Percentiles rank a stretch among this genome's conserved stretches.
Evolutionary conservation across 2,113 vertebrate species (phyloP).

Genomic region (Kobus ellipsiprymnus): DNA sequence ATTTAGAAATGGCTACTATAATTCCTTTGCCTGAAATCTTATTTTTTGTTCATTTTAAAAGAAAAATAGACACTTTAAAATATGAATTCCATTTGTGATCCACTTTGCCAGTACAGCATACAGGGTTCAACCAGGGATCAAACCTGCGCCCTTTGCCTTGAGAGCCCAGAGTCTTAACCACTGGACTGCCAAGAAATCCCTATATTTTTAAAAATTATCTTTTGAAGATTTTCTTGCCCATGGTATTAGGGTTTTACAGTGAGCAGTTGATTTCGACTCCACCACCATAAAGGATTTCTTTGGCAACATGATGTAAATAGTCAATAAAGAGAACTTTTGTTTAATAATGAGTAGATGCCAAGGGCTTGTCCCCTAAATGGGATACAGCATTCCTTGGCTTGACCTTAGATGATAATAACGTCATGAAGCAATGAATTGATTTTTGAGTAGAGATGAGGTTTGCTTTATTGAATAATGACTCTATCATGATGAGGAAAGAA

Average conservation of each 20-base stretch:
- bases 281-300: slow-evolving; percentile 45
- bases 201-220: not conserved
- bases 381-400: slow-evolving; percentile 40
- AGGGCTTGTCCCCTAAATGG: not conserved
- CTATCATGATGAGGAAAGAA: not conserved
- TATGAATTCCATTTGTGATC: not conserved
- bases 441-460: slow-evolving; percentile 38
- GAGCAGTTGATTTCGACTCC: not conserved
- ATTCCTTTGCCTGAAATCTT: not conserved
- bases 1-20: slow-evolving; percentile 30
- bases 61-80: slow-evolving; percentile 10
- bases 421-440: slow-evolving; percentile 33
- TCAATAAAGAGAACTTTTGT: slow-evolving; percentile 61
- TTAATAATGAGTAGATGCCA: not conserved
- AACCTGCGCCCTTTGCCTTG: not conserved
- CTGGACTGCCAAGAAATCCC: not conserved
- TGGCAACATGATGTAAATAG: slow-evolving; percentile 39
- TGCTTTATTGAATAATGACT: slow-evolving; percentile 21
- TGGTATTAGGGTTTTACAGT: not conserved
- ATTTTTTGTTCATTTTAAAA: not conserved
- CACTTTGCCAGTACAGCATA: not conserved
- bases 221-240: slow-evolving; percentile 31
- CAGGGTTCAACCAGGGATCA: not conserved
- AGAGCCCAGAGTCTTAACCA: not conserved
- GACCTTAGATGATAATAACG: slow-evolving; percentile 14